Percentiles rank a stretch among this genome's conserved stretches.
Evolutionary conservation across 2,113 vertebrate species (phyloP).

Genomic region (Erythrolamprus reginae): DNA sequence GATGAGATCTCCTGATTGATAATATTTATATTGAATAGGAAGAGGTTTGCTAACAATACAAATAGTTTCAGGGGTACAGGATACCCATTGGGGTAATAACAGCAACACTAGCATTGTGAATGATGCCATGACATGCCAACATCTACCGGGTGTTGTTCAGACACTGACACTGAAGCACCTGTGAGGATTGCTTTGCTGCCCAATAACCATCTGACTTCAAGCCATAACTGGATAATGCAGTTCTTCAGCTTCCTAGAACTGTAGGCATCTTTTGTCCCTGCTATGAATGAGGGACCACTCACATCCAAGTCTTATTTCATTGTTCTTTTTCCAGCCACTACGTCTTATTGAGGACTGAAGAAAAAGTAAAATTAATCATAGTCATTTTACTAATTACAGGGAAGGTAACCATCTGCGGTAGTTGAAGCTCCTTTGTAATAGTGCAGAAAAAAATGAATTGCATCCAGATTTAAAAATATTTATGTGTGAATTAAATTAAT

Average conservation of each 20-base stretch:
- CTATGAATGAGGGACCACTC: neutral
- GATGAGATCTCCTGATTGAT: neutral
- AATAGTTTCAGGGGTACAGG: neutral
- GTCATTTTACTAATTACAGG: neutral
- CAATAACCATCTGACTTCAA: neutral
- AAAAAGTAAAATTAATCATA: neutral
- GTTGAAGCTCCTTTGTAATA: neutral
- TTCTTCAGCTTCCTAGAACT: neutral
- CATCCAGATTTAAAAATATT: neutral
- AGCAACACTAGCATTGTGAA: too few relatives aligned
- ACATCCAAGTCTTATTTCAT: neutral
- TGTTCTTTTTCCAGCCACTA: too few relatives aligned
- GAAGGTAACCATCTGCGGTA: neutral
- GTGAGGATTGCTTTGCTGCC: neutral
- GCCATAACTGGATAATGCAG: neutral
- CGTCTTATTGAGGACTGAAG: neutral
- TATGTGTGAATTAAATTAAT: neutral
- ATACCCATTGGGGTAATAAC: neutral
- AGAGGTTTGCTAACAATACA: neutral
- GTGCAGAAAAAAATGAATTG: neutral
- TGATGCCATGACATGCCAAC: neutral
- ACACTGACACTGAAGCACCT: neutral
- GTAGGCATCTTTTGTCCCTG: neutral
- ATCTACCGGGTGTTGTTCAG: neutral
- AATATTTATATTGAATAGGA: neutral